Conservation (phyloP, 2,797 vertebrate genomes). For the Busarellus nigricollis region DNA sequence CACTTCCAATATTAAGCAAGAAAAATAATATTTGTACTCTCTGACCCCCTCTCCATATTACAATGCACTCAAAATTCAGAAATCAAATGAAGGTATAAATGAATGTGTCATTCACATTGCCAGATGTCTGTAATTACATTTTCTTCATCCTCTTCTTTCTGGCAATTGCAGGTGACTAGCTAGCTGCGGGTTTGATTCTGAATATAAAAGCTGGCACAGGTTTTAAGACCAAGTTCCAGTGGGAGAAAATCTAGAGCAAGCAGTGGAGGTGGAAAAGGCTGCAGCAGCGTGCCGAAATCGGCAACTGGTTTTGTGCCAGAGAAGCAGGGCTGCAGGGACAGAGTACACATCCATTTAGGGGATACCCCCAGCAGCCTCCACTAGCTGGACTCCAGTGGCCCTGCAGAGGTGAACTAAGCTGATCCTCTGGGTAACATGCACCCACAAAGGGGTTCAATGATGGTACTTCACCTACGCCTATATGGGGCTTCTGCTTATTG, state of each 20-base stretch:
- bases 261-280: not conserved
- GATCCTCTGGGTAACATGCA: not conserved
- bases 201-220: not conserved
- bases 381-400: not conserved
- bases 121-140: not conserved
- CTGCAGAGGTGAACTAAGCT: not conserved
- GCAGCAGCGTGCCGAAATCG: not conserved
- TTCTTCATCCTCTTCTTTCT: not conserved
- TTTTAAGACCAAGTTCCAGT: not conserved
- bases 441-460: not conserved
- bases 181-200: not conserved
- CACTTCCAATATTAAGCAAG: not conserved
- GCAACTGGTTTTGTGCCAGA: not conserved
- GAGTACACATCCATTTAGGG: not conserved
- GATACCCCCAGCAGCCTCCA: not conserved
- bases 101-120: not conserved
- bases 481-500: fast-evolving
- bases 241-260: not conserved
- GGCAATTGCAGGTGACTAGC: not conserved
- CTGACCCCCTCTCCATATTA: not conserved
- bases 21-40: not conserved
- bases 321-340: not conserved
- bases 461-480: not conserved
- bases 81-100: not conserved
- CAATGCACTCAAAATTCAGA: not conserved